Percentiles rank a stretch among this genome's conserved stretches.
phyloP scores from a whole-genome alignment of 2,797 vertebrate species.

The Staurois parvus region DNA sequence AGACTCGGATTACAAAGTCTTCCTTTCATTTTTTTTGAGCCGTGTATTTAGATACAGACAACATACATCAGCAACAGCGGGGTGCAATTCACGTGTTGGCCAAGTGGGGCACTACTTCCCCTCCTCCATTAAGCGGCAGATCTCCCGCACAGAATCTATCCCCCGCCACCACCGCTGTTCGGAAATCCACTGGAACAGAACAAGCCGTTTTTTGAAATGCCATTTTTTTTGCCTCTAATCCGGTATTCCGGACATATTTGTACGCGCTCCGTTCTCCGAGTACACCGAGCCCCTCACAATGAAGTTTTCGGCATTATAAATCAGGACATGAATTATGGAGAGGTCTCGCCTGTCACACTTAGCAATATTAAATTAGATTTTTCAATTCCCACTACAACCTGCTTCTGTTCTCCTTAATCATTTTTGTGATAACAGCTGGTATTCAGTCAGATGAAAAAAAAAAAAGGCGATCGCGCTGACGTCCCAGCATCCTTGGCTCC shows the following conservation, averaged over 20 bases:
- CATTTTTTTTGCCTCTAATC: no score
- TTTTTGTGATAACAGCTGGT: constrained; percentile 53
- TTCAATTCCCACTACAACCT: constrained; percentile 48
- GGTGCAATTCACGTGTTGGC: no score
- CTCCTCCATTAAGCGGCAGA: no score
- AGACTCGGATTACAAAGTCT: no score
- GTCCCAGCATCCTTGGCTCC: constrained; percentile 23
- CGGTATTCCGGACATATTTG: background rate
- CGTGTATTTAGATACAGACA: no score
- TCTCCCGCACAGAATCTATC: no score
- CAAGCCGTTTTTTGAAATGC: no score
- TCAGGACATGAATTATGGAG: constrained; percentile 40
- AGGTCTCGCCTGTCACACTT: constrained; percentile 40
- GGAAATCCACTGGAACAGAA: no score
- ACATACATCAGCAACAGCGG: no score
- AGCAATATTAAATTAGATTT: constrained; percentile 51
- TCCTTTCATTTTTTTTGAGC: no score
- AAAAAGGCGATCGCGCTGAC: constrained; percentile 24
- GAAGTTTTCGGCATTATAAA: constrained; percentile 19
- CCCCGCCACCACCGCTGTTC: no score
- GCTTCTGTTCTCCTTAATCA: constrained; percentile 48
- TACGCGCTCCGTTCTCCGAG: background rate
- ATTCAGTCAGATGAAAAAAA: constrained; percentile 47
- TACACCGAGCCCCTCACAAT: constrained; percentile 1
- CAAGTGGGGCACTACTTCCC: no score